Evolutionary conservation across 2,888 invertebrate species (phyloP), one percentile per base, ranked within the genome.

Genomic region (Schizotus pectinicornis): DNA sequence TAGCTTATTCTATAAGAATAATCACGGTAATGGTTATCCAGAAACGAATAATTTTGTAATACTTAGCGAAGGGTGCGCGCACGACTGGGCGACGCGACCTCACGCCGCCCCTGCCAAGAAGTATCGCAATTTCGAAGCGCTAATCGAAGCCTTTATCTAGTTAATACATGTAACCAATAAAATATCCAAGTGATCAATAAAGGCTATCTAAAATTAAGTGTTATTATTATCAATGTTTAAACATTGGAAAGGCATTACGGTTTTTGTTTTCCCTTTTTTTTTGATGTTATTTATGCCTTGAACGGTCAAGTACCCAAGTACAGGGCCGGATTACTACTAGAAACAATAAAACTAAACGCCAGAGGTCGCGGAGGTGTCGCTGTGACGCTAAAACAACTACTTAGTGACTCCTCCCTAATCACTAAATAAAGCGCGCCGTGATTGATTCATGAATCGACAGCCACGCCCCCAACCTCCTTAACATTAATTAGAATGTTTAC

Each of bases 1-100:
- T 72, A 71, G 72, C 64, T 69, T 71, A 73, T 75, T 74, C 74
- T 74, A 74, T 72, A 72, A 74, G 71, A 74, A 75, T 72, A 72
- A 68, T 68, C 64, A 63, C 59, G 62, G 60, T 64, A 22, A 22
- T 67, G 41, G 9, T 54, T 68, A 66, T 70, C 61, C 67, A 62
- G 59, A 63, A 60, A 70, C 60, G 67, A 69, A 70, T 70, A 67
- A 64, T 61, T 63, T 51, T 58, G 52, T 42, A 35, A 52, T 55
- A 49, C 41, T 54, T 49, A 12, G 46, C 37, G 37, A 56, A 41
- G 48, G 50, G 61, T 61, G 61, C 61, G 55, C 48, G 47, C 47
- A 51, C 22, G 5, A 22, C 5, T 22, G 22, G 22, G 5, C 22
- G 22, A 22, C 22, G 22, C 5, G 22, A 22, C 22, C 22, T 5